phyloP scores from a whole-genome alignment of 2,888 invertebrate species.

The Tethea ocularis region DNA sequence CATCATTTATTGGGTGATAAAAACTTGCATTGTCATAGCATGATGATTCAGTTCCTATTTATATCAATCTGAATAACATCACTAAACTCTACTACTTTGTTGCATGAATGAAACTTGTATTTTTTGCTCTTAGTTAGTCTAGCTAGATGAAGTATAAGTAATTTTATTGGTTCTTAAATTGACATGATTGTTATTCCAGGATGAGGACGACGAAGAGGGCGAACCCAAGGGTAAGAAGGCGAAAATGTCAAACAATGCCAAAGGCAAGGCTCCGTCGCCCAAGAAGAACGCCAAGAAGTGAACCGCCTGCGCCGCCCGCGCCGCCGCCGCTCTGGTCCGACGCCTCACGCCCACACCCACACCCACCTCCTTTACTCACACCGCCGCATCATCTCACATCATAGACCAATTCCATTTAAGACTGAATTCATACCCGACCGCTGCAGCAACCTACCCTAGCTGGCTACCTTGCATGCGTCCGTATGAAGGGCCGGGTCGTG shows the following conservation, averaged over 20 bases:
- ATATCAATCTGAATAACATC: too few species aligned
- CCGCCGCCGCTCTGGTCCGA: slow-evolving; percentile 29
- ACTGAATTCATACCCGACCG: slow-evolving; percentile 28
- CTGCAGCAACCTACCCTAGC: neutral
- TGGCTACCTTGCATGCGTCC: neutral
- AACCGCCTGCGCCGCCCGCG: slow-evolving; percentile 42
- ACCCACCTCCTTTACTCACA: slow-evolving; percentile 22
- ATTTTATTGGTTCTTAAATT: neutral
- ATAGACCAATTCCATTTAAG: slow-evolving; percentile 32
- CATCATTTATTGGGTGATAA: neutral
- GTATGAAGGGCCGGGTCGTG: neutral
- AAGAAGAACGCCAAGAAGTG: slow-evolving; percentile 87
- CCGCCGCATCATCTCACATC: slow-evolving; percentile 21
- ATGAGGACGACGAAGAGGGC: slow-evolving; percentile 89
- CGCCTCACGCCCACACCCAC: slow-evolving; percentile 13
- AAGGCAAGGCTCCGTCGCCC: slow-evolving; percentile 87
- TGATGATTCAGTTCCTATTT: neutral
- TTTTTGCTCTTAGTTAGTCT: neutral
- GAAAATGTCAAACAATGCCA: slow-evolving; percentile 88
- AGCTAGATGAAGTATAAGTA: too few species aligned
- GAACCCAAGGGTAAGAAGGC: slow-evolving; percentile 92
- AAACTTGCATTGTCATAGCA: neutral
- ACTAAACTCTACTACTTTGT: too few species aligned
- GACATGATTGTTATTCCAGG: slow-evolving; percentile 59
- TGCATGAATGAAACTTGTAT: neutral